Conservation (phyloP, 2,113 vertebrate species). For the Pycnonotus jocosus region DNA sequence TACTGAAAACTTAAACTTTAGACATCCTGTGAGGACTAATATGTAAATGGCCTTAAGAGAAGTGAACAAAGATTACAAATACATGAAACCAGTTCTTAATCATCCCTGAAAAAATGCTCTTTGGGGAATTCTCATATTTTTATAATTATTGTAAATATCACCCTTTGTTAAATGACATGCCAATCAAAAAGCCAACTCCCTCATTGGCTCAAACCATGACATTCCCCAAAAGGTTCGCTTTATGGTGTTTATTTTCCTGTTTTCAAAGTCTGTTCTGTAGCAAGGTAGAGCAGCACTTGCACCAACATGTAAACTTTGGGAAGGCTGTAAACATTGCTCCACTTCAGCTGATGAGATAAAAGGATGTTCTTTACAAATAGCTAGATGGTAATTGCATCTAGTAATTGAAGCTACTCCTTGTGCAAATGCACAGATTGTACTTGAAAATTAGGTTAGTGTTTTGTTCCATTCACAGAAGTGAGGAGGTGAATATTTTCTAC, state of each 20-base stretch:
- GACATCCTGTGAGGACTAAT: not conserved
- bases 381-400: not conserved
- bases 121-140: not conserved
- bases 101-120: not conserved
- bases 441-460: not conserved
- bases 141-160: too few species aligned
- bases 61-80: not conserved
- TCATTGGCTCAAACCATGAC: too few species aligned
- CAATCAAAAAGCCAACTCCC: too few species aligned
- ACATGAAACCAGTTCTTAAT: not conserved
- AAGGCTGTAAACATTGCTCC: not conserved
- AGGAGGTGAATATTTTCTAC: not conserved
- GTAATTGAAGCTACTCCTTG: not conserved
- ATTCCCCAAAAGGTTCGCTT: not conserved
- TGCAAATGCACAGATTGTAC: not conserved
- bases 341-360: constrained; percentile 1
- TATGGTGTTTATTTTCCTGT: not conserved
- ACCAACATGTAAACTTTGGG: not conserved
- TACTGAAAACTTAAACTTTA: not conserved
- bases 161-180: too few species aligned
- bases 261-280: not conserved
- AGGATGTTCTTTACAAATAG: not conserved
- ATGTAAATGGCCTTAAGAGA: not conserved
- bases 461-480: not conserved
- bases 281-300: not conserved